Percentiles rank a stretch among this genome's conserved stretches.
Conservation (phyloP, 2,888 invertebrate genomes). For the Ecdyonurus torrentis region DNA sequence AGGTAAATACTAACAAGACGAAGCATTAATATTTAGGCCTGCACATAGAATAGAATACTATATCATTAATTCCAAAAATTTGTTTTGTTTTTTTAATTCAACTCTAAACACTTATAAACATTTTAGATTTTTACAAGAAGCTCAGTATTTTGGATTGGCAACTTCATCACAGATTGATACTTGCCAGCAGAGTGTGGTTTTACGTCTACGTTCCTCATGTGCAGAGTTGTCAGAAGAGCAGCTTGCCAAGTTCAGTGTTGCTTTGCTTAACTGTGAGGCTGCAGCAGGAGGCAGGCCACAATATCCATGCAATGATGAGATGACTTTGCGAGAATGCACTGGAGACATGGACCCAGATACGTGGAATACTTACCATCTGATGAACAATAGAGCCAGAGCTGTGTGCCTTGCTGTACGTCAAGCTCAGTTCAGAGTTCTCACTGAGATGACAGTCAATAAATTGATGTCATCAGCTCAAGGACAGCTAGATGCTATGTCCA, state of each 20-base stretch:
- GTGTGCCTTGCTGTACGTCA: conserved; percentile 46
- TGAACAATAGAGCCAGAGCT: conserved; percentile 47
- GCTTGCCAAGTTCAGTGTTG: conserved; percentile 45
- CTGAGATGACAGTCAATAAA: conserved; percentile 45
- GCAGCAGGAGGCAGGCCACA: conserved; percentile 38
- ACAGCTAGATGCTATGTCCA: conserved; percentile 30
- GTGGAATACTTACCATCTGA: conserved; percentile 52
- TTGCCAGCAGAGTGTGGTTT: neutral
- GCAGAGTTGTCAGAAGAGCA: conserved; percentile 43
- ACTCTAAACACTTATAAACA: too few species aligned
- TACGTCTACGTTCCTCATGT: conserved; percentile 34
- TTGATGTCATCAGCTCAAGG: conserved; percentile 35
- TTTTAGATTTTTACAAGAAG: neutral
- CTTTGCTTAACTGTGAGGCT: conserved; percentile 49
- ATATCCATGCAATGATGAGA: conserved; percentile 40
- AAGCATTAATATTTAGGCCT: too few species aligned
- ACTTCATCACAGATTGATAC: neutral
- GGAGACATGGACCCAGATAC: conserved; percentile 43
- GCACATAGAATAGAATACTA: too few species aligned
- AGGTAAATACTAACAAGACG: too few species aligned
- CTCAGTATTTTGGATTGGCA: neutral
- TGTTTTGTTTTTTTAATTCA: too few species aligned
- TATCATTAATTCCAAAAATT: too few species aligned
- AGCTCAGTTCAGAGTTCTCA: conserved; percentile 42
- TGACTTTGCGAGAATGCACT: conserved; percentile 45